phyloP scores from a whole-genome alignment of 2,113 vertebrate species.

The Lathamus discolor region DNA sequence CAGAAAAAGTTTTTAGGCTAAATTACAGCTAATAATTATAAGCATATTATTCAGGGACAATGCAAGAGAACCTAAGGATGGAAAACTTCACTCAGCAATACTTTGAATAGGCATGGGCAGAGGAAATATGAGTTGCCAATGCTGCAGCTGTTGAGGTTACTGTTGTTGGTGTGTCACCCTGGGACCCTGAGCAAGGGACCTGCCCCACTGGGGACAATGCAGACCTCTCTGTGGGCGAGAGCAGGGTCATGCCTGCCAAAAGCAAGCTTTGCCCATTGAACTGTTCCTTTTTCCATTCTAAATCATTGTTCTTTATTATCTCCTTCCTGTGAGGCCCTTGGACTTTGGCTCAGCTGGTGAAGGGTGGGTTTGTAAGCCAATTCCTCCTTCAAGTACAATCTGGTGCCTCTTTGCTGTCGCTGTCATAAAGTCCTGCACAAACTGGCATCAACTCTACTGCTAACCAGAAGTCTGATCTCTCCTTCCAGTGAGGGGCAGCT shows the following conservation, averaged over 20 bases:
- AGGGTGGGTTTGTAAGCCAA: neutral
- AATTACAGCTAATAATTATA: neutral
- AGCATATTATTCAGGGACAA: neutral
- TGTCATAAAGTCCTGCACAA: neutral
- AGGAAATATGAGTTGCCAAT: neutral
- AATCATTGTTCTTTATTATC: neutral
- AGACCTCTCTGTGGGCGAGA: neutral
- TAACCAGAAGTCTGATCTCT: neutral
- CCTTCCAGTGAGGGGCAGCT: neutral
- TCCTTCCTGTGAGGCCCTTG: constrained; percentile 12
- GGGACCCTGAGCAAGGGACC: neutral
- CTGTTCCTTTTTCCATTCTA: constrained; percentile 7
- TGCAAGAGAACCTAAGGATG: neutral
- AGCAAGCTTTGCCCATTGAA: neutral
- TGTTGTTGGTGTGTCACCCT: neutral
- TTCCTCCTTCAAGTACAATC: neutral
- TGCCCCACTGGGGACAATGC: neutral
- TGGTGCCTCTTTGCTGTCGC: neutral
- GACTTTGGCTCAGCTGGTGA: neutral
- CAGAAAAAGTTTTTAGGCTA: neutral
- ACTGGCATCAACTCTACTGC: neutral
- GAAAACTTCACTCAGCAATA: neutral
- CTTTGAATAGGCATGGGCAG: neutral
- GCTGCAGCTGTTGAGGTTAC: neutral
- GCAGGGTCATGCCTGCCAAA: neutral